phyloP scores from a whole-genome alignment of 1,140 invertebrate genomes.

The Vanessa tameamea region DNA sequence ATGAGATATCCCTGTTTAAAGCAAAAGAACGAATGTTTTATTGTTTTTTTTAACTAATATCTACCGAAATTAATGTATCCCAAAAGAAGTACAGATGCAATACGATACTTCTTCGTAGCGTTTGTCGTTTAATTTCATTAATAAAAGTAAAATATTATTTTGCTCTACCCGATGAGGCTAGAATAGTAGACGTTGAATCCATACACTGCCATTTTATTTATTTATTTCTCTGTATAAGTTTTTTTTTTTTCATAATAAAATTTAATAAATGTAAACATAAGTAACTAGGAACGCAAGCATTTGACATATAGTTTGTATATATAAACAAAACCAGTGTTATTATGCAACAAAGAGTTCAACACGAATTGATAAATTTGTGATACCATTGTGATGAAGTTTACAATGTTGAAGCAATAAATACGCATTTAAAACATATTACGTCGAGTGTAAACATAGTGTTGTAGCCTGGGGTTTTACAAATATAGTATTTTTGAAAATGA shows the following conservation, averaged over 20 bases:
- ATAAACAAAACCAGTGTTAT: not conserved
- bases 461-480: not conserved
- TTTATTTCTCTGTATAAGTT: not conserved
- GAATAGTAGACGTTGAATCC: not conserved
- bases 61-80: too few relatives aligned
- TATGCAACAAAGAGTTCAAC: too few relatives aligned
- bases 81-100: not conserved
- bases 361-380: too few relatives aligned
- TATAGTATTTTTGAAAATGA: not conserved
- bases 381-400: not conserved
- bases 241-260: not conserved
- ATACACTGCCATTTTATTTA: not conserved
- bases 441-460: slow-evolving; percentile 3
- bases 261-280: not conserved
- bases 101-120: not conserved
- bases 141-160: not conserved
- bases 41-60: too few relatives aligned
- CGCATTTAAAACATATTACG: not conserved
- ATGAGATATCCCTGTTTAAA: too few relatives aligned
- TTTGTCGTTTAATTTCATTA: not conserved
- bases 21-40: too few relatives aligned
- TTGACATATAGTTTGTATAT: not conserved
- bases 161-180: slow-evolving; percentile 1
- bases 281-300: not conserved
- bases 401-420: slow-evolving; percentile 6